Evolutionary conservation across 2,113 vertebrate species (phyloP).

Genomic region (Proterorhinus semilunaris): DNA sequence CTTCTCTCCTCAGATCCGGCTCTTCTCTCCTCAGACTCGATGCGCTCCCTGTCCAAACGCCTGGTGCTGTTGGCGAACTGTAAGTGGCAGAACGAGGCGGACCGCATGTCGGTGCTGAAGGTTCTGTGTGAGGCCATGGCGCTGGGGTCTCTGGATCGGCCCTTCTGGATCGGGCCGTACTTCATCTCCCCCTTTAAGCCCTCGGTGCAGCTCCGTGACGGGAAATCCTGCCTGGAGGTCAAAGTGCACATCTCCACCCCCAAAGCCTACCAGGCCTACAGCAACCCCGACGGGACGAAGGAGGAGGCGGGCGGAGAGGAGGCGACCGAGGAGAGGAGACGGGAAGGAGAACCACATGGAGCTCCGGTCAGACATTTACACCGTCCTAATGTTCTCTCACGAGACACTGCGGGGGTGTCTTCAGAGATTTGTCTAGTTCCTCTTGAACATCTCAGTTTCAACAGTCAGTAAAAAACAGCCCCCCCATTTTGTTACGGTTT

Average conservation of each 20-base stretch:
- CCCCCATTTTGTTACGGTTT: no score
- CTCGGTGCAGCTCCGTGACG: neutral
- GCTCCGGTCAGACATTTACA: neutral
- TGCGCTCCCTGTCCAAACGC: neutral
- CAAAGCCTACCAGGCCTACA: neutral
- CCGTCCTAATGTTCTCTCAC: no score
- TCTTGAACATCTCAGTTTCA: no score
- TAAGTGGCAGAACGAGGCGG: constrained; percentile 1
- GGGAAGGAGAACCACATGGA: neutral
- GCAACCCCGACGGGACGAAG: neutral
- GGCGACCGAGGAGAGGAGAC: neutral
- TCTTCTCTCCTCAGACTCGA: neutral
- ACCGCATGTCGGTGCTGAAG: neutral
- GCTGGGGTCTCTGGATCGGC: neutral
- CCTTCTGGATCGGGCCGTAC: constrained; percentile 2
- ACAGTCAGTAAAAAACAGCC: no score
- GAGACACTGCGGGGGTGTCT: no score
- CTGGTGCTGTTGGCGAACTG: constrained; percentile 5
- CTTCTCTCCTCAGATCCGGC: neutral
- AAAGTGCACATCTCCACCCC: neutral
- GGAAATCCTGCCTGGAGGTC: neutral
- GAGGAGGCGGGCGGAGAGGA: neutral
- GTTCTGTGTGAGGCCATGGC: neutral
- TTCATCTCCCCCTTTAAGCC: neutral
- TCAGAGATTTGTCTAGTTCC: no score